A percentile compares a stretch with the other conserved stretches of the same genome.
These are phyloP conservation scores for Papilio dardanus DNA, from an alignment of 1,140 invertebrate species.

Conservation along the genomic window DNA sequence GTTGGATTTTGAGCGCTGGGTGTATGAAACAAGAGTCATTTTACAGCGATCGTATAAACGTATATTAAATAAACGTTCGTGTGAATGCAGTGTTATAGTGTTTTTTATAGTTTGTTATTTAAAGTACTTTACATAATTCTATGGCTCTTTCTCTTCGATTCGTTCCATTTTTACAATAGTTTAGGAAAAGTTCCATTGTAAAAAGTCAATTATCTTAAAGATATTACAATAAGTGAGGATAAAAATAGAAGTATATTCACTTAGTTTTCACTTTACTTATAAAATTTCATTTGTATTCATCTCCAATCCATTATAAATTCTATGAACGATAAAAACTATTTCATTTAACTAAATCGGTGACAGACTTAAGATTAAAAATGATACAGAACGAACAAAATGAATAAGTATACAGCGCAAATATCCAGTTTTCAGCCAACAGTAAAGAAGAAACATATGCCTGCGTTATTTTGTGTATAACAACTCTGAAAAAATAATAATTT, in stretches of 20 bases:
- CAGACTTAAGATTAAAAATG: neutral
- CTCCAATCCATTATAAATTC: neutral
- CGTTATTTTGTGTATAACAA: neutral
- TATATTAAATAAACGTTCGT: too few relatives aligned
- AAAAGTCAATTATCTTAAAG: neutral
- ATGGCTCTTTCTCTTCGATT: neutral
- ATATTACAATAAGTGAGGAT: neutral
- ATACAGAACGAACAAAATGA: neutral
- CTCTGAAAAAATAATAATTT: neutral
- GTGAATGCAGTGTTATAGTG: too few relatives aligned
- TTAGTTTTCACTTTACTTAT: neutral
- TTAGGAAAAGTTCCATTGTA: neutral
- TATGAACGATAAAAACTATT: neutral
- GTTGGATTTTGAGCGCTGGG: too few relatives aligned
- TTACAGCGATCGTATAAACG: too few relatives aligned
- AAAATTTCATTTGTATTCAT: constrained; percentile 2
- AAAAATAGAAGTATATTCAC: neutral
- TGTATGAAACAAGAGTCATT: too few relatives aligned
- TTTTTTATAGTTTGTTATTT: too few relatives aligned
- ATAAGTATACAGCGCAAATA: neutral
- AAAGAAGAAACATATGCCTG: neutral
- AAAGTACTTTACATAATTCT: neutral
- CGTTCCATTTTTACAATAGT: neutral
- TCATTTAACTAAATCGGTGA: neutral
- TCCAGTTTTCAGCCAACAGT: neutral